phyloP scores from a whole-genome alignment of 2,797 vertebrate genomes.

The Lacerta agilis region DNA sequence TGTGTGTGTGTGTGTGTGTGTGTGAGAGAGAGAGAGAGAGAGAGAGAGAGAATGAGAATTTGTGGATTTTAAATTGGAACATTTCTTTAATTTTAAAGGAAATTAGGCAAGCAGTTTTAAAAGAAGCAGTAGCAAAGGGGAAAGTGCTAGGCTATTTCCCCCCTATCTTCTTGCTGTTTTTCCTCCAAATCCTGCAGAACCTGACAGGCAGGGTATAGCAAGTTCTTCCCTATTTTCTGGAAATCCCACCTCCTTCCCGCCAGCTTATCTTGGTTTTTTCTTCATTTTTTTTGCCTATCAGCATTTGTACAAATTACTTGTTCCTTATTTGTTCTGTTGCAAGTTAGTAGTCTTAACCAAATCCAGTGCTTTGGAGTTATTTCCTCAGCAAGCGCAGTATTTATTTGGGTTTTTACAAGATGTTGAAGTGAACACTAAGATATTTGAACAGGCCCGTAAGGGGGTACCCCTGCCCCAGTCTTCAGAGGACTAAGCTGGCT shows the following conservation, averaged over 20 bases:
- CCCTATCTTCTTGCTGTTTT: constrained; percentile 60
- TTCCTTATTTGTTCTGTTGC: constrained; percentile 35
- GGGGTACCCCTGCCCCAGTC: too few relatives aligned
- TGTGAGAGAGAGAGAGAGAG: too few relatives aligned
- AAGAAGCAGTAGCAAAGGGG: constrained; percentile 83
- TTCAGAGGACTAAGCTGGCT: too few relatives aligned
- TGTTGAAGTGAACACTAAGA: too few relatives aligned
- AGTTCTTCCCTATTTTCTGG: constrained; percentile 80
- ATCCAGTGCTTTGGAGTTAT: background rate
- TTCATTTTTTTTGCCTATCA: constrained; percentile 62
- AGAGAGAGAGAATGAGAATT: constrained; percentile 44
- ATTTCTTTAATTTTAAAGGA: constrained; percentile 80
- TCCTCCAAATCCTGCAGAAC: constrained; percentile 78
- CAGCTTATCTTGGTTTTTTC: constrained; percentile 44
- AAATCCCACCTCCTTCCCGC: constrained; percentile 73
- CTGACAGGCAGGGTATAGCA: constrained; percentile 66
- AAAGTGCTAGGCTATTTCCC: constrained; percentile 66
- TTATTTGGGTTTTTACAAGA: background rate
- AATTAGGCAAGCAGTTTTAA: constrained; percentile 81
- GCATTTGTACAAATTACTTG: constrained; percentile 30
- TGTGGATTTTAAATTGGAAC: constrained; percentile 61
- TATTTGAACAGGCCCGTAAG: too few relatives aligned
- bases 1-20: constrained; percentile 50
- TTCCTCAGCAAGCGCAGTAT: background rate
- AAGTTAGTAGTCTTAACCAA: constrained; percentile 2